phyloP scores from a whole-genome alignment of 2,888 invertebrate species.

The Parelbella ahira region DNA sequence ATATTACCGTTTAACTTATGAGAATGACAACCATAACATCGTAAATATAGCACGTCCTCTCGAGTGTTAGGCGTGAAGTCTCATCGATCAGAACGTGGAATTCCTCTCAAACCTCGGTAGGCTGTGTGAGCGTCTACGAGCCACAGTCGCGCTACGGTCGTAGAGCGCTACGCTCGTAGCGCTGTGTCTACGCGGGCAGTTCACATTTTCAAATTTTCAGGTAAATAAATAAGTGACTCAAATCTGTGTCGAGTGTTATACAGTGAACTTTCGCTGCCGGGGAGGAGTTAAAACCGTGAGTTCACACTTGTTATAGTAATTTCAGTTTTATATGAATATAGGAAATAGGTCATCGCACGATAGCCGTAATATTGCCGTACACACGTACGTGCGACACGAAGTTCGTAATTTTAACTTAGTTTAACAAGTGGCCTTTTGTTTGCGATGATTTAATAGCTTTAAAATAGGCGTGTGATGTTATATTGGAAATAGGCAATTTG shows the following conservation, averaged over 20 bases:
- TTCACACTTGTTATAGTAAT: slow-evolving; percentile 25
- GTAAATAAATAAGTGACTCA: slow-evolving; percentile 22
- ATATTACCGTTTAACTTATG: slow-evolving; percentile 18
- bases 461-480: too few relatives aligned
- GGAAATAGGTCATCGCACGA: slow-evolving; percentile 31
- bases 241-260: slow-evolving; percentile 27
- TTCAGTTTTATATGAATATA: slow-evolving; percentile 13
- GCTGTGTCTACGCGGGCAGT: slow-evolving; percentile 39
- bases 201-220: slow-evolving; percentile 29
- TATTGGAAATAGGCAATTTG: too few relatives aligned
- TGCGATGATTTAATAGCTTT: too few relatives aligned
- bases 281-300: slow-evolving; percentile 26
- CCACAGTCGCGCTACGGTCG: slow-evolving; percentile 62
- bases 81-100: slow-evolving; percentile 44
- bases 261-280: slow-evolving; percentile 26
- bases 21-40: slow-evolving; percentile 34
- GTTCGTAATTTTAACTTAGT: slow-evolving; percentile 23
- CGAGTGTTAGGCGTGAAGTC: slow-evolving; percentile 34
- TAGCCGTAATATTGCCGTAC: slow-evolving; percentile 27
- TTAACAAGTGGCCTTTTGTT: too few relatives aligned
- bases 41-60: slow-evolving; percentile 33
- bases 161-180: slow-evolving; percentile 63
- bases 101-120: slow-evolving; percentile 39
- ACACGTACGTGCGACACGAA: slow-evolving; percentile 15
- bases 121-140: slow-evolving; percentile 35